phyloP scores from a whole-genome alignment of 2,113 vertebrate genomes.

The Nothocercus nigrocapillus region DNA sequence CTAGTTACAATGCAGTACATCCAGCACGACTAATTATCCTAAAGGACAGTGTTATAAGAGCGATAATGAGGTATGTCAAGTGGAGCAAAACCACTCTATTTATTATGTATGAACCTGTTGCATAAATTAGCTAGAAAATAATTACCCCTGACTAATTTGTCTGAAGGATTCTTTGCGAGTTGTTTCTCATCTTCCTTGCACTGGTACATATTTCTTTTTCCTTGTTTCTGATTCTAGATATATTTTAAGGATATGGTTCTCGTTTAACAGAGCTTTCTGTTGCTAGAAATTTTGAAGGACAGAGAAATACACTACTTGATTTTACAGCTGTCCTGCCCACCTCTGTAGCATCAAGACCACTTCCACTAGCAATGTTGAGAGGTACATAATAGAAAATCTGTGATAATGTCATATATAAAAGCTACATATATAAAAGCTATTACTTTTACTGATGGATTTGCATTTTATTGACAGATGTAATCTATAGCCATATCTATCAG shows the following conservation, averaged over 20 bases:
- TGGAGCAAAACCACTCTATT: neutral
- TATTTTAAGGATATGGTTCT: neutral
- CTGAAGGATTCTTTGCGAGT: neutral
- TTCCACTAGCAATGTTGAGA: neutral
- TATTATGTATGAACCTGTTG: neutral
- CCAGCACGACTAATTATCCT: neutral
- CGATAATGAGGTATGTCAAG: neutral
- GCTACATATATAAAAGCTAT: accelerated
- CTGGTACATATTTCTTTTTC: neutral
- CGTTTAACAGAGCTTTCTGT: neutral
- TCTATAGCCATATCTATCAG: neutral
- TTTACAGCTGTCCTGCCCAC: neutral
- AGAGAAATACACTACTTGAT: neutral
- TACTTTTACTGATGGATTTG: neutral
- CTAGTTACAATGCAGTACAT: neutral
- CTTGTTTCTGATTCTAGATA: neutral
- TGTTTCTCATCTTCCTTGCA: neutral
- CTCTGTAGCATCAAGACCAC: neutral
- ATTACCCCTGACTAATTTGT: neutral
- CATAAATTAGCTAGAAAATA: neutral
- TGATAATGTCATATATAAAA: neutral
- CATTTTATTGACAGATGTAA: neutral
- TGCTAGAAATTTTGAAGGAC: neutral
- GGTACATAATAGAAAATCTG: neutral
- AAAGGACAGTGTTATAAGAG: neutral